These are phyloP conservation scores for Holothuria glaberrima DNA, from an alignment of 35 echinoderm and acorn worm species.

Conservation along the genomic window DNA sequence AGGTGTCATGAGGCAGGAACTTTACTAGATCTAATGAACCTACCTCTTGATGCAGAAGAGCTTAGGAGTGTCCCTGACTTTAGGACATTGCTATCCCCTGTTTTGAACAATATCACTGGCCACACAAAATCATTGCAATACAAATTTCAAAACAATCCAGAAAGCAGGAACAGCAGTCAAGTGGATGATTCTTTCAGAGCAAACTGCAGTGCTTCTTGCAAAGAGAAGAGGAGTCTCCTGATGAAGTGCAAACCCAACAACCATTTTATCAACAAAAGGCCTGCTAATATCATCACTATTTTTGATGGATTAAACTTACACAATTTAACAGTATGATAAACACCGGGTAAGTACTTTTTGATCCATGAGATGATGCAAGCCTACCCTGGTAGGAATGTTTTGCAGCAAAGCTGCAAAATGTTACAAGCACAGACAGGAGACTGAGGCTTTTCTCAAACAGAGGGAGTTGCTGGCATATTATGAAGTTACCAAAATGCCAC, in stretches of 20 bases:
- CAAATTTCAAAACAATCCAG: no score
- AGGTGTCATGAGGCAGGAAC: neutral
- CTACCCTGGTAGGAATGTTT: slow-evolving; percentile 9
- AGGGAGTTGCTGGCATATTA: neutral
- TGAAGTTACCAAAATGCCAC: neutral
- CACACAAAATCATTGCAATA: no score
- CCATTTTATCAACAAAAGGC: neutral
- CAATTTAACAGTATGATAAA: neutral
- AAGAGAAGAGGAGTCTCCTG: neutral
- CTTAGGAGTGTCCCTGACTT: no score
- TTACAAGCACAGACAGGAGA: neutral
- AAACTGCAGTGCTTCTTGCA: neutral
- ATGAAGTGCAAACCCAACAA: neutral
- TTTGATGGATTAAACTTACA: neutral
- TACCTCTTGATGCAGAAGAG: no score
- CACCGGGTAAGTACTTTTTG: slow-evolving; percentile 1
- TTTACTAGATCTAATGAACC: no score
- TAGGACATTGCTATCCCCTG: no score
- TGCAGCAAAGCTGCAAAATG: neutral
- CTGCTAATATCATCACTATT: neutral
- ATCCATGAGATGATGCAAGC: slow-evolving; percentile 3
- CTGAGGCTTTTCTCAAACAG: slow-evolving; percentile 5
- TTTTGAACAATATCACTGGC: no score
- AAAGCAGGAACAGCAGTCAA: no score
- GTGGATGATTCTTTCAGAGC: neutral